Percentiles rank a stretch among this genome's conserved stretches.
Conservation (phyloP, 1,140 invertebrate species). For the Pantala flavescens region DNA sequence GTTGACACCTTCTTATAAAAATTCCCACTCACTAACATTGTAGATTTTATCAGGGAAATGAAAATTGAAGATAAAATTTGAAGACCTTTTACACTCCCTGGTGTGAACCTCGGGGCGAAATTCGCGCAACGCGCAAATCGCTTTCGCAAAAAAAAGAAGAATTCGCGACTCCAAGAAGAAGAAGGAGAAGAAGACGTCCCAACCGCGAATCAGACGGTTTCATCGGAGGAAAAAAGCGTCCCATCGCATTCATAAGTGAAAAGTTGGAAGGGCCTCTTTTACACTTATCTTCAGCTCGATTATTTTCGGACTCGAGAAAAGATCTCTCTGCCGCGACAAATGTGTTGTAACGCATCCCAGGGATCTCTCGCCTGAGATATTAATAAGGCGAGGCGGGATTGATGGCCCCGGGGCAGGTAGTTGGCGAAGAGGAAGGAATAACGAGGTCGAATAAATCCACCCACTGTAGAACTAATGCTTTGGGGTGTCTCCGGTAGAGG, state of each 20-base stretch:
- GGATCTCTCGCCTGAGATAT: neutral
- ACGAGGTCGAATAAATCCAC: neutral
- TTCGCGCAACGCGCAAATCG: too few species aligned
- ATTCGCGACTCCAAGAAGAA: too few species aligned
- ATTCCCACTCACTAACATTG: too few species aligned
- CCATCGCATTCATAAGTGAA: neutral
- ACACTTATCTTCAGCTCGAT: neutral
- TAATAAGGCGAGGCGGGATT: neutral
- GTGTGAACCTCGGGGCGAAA: too few species aligned
- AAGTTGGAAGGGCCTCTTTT: neutral
- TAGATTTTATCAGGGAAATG: too few species aligned
- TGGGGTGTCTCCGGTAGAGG: neutral
- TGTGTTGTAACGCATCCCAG: neutral
- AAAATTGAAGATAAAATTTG: too few species aligned
- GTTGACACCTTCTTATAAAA: too few species aligned
- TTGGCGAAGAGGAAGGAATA: conserved; percentile 5
- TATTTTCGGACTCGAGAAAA: conserved; percentile 2
- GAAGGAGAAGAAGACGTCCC: too few species aligned
- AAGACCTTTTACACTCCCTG: too few species aligned
- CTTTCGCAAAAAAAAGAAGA: too few species aligned
- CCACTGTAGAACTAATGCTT: conserved; percentile 6
- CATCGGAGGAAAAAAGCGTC: neutral
- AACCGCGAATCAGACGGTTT: neutral
- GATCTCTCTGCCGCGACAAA: neutral
- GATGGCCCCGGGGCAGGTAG: neutral